Base-by-base conservation (phyloP, 2,888 invertebrate species). In the Eupithecia tripunctaria region DNA sequence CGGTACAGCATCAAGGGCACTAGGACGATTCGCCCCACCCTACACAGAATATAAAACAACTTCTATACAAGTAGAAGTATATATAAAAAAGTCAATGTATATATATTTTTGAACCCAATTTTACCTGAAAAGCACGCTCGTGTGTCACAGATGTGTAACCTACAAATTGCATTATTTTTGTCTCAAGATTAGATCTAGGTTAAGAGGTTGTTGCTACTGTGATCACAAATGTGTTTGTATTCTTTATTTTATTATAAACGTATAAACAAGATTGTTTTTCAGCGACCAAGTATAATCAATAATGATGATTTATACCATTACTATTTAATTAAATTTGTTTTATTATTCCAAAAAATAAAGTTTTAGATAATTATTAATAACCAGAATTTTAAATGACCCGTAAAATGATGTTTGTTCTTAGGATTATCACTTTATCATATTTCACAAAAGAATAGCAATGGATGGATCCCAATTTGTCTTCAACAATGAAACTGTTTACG, bases 1-100 rank as follows among this genome's bases (percentile, higher is more conserved):
- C 12, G 84, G 75, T 81, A 83, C 82, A 81, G 78, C 81, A 84
- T 82, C 84, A 86, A 86, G 85, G 85, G 79, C 83, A 84, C 79
- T 82, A 81, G 83, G 83, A 80, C 82, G 79, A 70, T 73, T 76
- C 71, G 79, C 81, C 81, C 78, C 80, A 76, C 81, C 79, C 78
- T 67, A 67, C 66, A 68, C 21, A 66, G 70, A 70, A 27, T 70
- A 70, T 29, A 18, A 56, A 60, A 68, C 27, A 64, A 36, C 63
- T 43, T 68, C 70, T 65, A 43, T n/a, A n/a, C n/a, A n/a, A n/a
- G n/a, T n/a, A n/a, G n/a, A n/a, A n/a, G n/a, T n/a, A n/a, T n/a
- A 59, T 6, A 38, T 21, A 18, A 67, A 67, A 41, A 65, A 47
- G 25, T 51, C 47, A 10, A n/a, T 7, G 43, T n/a, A n/a, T 47